phyloP scores from a whole-genome alignment of 2,888 invertebrate genomes.

The Ochlodes sylvanus region DNA sequence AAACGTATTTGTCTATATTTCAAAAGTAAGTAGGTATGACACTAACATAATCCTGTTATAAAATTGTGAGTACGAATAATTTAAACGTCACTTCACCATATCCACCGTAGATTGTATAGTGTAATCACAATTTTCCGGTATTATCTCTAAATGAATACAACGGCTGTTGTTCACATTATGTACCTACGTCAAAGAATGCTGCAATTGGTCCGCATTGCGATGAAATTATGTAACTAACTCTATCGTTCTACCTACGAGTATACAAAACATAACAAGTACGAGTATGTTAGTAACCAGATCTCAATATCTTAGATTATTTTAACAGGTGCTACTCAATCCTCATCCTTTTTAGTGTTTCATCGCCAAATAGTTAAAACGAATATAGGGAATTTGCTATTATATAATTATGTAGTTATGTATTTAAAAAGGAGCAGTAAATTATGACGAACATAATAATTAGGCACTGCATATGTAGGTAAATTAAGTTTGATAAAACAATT shows the following conservation, averaged over 20 bases:
- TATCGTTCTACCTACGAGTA: neutral
- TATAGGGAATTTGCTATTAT: too few relatives aligned
- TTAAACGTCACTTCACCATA: neutral
- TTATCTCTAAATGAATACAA: constrained; percentile 58
- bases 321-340: too few relatives aligned
- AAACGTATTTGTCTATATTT: neutral
- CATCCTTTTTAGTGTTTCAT: too few relatives aligned
- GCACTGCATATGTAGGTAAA: too few relatives aligned
- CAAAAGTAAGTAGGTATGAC: neutral
- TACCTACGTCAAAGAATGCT: constrained; percentile 13
- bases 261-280: neutral
- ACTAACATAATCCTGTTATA: neutral
- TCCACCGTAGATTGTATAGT: constrained; percentile 54
- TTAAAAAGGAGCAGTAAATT: too few relatives aligned
- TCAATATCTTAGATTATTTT: too few relatives aligned
- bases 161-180: constrained; percentile 51
- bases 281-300: too few relatives aligned
- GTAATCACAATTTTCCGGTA: constrained; percentile 76
- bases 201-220: constrained; percentile 7
- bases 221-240: constrained; percentile 3
- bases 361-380: too few relatives aligned
- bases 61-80: constrained; percentile 1
- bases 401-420: too few relatives aligned
- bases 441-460: too few relatives aligned
- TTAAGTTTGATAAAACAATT: too few relatives aligned